These are phyloP conservation scores for Argyra leucocephala DNA, from an alignment of 2,888 invertebrate genomes.

Conservation along the genomic window DNA sequence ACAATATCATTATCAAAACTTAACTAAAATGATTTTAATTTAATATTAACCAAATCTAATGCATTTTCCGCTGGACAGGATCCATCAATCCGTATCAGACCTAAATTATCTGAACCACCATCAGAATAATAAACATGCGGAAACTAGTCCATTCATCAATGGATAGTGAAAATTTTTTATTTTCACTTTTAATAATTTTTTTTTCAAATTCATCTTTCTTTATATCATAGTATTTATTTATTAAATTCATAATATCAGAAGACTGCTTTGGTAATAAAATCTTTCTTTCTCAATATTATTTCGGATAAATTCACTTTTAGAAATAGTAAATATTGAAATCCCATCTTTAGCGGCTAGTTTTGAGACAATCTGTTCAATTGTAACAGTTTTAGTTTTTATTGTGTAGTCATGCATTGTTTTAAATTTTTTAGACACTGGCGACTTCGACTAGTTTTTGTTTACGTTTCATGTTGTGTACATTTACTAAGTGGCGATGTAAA, in stretches of 20 bases:
- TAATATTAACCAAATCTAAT: too few relatives aligned
- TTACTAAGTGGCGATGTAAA: conserved; percentile 11
- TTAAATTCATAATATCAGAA: conserved; percentile 9
- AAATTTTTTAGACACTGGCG: too few relatives aligned
- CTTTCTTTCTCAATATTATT: conserved; percentile 1
- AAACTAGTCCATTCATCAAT: too few relatives aligned
- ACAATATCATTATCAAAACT: too few relatives aligned
- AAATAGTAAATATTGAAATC: conserved; percentile 10
- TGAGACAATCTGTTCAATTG: conserved; percentile 4
- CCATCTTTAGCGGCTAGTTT: conserved; percentile 12
- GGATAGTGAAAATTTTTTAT: conserved; percentile 1
- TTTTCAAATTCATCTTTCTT: background rate
- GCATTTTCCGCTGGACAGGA: too few relatives aligned
- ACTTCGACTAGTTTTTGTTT: background rate
- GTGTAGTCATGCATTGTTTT: too few relatives aligned
- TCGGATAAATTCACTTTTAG: conserved; percentile 11
- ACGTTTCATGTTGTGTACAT: conserved; percentile 8
- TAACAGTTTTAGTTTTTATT: too few relatives aligned
- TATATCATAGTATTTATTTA: too few relatives aligned
- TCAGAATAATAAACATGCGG: too few relatives aligned
- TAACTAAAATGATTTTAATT: too few relatives aligned
- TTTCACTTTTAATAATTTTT: background rate
- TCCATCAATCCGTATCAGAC: too few relatives aligned
- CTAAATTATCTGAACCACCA: too few relatives aligned
- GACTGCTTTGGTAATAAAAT: conserved; percentile 10